Evolutionary conservation across 2,113 vertebrate genomes (phyloP), one percentile per base, ranked within the genome.

Genomic region (Phyllopteryx taeniolatus): DNA sequence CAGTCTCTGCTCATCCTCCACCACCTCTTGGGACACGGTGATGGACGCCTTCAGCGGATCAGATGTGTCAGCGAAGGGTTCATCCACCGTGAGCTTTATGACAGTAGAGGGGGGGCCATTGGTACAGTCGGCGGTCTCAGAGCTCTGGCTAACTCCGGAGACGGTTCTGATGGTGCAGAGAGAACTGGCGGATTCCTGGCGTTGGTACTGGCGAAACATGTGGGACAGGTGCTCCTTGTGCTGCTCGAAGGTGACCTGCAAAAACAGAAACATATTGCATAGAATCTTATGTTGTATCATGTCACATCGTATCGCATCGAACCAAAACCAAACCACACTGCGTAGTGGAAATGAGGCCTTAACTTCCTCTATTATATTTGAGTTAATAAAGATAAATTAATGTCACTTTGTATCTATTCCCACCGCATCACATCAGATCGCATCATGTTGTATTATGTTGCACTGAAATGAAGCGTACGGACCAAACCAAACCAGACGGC

Each of bases 231-330:
- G 95, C 71, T 96, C 95, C 81, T 95, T 99, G 90, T 99, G 97
- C 84, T 96, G 93, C 92, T 99, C 98, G 85, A 96, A 99, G 74
- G 96, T 93, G 59, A 99, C 98, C 98, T 99, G 79, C 10, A 88
- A 82, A 87, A 12, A 87, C 13, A 85, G 12, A 56, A 44, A 15
- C 75, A 0, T 0, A 68, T 2, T 17, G 22, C 3, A 19, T 33
- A 5, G 33, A 33, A 39, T 39, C 6, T 39, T 39, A 5, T 3
- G 35, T 39, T 39, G 6, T 6, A 39, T 39, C 35, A 39, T 6
- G 35, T 39, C 35, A 39, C 6, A 39, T 39, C 35, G 35, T 39
- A 39, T 39, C 35, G 35, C 35, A 39, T 39, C 35, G 6, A 39
- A 39, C 4, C 1, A 39, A 27, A 6, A 39, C 35, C 6, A 39